Evolutionary conservation across 2,113 vertebrate genomes (phyloP), one percentile per base, ranked within the genome.

Genomic region (Uropsilus gracilis): DNA sequence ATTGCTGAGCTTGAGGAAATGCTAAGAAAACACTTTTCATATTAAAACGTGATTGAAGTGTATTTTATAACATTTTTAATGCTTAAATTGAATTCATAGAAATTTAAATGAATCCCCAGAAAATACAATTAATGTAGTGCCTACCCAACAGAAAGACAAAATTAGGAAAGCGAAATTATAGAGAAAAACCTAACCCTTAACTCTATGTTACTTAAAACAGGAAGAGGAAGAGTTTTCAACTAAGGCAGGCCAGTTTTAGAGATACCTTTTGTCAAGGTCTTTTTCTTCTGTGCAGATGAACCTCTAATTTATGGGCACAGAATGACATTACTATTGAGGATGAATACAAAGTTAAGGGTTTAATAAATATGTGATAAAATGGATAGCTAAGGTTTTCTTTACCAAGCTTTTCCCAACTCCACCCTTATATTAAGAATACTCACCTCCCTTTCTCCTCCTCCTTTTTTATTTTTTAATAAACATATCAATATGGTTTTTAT

Each of bases 11-110:
- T 91, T 95, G 34, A 86, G 64, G 44, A 76, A 89, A 24, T 77
- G 10, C 82, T 75, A 75, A 66, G 32, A 94, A 92, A 83, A 68
- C 39, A 55, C 1, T 69, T 46, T 69, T 75, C 4, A 16, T 59
- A 46, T 90, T 86, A 78, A 86, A 86, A 82, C 61, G n/a, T 80
- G 57, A 95, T 82, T 92, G 55, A 89, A 71, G 34, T 93, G 94
- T 88, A 34, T 90, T 96, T 94, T 82, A 24, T 95, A 91, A 89
- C 50, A 71, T 71, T 72, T 76, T 84, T 42, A 71, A 78, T 53
- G 5, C 22, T 92, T 95, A 90, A 91, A 94, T 71, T 93, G 78
- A 93, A 34, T 6, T 94, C 34, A 24, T 86, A 78, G 59, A 75
- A 34, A 85, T 78, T 81, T 83, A 96, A 92, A 55, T 86, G 50